Conservation (phyloP, 1,140 invertebrate species). For the Pachypsylla venusta region DNA sequence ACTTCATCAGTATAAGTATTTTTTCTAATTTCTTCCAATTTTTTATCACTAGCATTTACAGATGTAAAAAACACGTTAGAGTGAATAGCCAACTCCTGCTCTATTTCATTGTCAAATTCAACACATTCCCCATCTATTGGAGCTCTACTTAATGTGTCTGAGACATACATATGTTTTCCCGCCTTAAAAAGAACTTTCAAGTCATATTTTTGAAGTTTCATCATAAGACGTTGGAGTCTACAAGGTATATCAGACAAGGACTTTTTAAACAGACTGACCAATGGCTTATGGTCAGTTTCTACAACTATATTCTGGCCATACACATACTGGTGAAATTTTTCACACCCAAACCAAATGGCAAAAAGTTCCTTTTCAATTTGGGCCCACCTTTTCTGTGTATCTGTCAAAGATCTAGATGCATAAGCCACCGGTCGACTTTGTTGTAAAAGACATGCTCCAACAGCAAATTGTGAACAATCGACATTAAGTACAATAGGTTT, state of each 20-base stretch:
- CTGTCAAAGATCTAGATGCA: slow-evolving; percentile 26
- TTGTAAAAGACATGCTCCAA: slow-evolving; percentile 27
- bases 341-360: slow-evolving; percentile 29
- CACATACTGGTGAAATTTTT: slow-evolving; percentile 27
- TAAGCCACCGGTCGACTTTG: slow-evolving; percentile 25
- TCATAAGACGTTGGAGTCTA: slow-evolving; percentile 30
- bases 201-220: slow-evolving; percentile 26
- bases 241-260: slow-evolving; percentile 28
- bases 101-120: slow-evolving; percentile 23
- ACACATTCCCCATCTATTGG: slow-evolving; percentile 16
- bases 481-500: slow-evolving; percentile 21
- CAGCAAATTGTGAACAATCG: slow-evolving; percentile 27
- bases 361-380: slow-evolving; percentile 34
- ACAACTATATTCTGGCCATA: slow-evolving; percentile 26
- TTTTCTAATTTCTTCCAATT: slow-evolving; percentile 24
- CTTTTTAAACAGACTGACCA: slow-evolving; percentile 32
- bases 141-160: slow-evolving; percentile 31
- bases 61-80: slow-evolving; percentile 13
- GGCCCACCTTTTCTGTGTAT: slow-evolving; percentile 28
- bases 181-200: slow-evolving; percentile 27
- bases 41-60: slow-evolving; percentile 19
- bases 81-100: slow-evolving; percentile 13
- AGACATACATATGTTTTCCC: slow-evolving; percentile 32
- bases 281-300: slow-evolving; percentile 34
- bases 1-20: slow-evolving; percentile 23